phyloP scores from a whole-genome alignment of 2,888 invertebrate species.

The Dusona sp. region DNA sequence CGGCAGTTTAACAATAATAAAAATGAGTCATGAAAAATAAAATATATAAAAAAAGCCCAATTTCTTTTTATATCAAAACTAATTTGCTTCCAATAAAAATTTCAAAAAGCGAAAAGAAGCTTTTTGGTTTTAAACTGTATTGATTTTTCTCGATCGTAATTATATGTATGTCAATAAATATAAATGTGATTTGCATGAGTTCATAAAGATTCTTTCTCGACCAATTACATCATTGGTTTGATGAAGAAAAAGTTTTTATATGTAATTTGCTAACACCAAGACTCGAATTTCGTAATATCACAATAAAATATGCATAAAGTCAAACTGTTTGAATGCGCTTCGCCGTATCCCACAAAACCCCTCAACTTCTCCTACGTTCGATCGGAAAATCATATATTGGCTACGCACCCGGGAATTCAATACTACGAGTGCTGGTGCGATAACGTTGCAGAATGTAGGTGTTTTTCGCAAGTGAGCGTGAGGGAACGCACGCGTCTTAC shows the following conservation, averaged over 20 bases:
- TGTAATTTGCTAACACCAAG: background rate
- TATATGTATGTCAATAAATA: too few relatives aligned
- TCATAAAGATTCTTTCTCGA: background rate
- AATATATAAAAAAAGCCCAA: background rate
- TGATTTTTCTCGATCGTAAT: background rate
- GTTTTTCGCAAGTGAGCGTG: slow-evolving; percentile 55
- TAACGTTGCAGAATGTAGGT: slow-evolving; percentile 65
- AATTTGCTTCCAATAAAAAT: background rate
- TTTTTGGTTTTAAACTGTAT: too few relatives aligned
- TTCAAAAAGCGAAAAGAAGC: too few relatives aligned
- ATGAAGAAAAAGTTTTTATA: background rate
- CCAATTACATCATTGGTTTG: background rate
- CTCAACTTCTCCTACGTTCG: slow-evolving; percentile 5
- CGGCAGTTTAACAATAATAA: background rate
- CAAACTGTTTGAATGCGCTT: background rate
- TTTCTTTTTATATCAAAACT: background rate
- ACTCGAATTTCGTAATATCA: background rate
- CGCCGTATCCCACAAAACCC: background rate
- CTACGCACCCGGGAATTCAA: slow-evolving; percentile 23
- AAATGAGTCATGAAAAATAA: background rate
- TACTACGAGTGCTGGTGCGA: slow-evolving; percentile 45
- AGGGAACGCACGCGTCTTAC: slow-evolving; percentile 56
- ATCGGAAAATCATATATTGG: slow-evolving; percentile 5
- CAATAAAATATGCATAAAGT: background rate
- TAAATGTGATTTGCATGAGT: too few relatives aligned